phyloP scores from a whole-genome alignment of 2,797 vertebrate species.

The Dryobates pubescens region DNA sequence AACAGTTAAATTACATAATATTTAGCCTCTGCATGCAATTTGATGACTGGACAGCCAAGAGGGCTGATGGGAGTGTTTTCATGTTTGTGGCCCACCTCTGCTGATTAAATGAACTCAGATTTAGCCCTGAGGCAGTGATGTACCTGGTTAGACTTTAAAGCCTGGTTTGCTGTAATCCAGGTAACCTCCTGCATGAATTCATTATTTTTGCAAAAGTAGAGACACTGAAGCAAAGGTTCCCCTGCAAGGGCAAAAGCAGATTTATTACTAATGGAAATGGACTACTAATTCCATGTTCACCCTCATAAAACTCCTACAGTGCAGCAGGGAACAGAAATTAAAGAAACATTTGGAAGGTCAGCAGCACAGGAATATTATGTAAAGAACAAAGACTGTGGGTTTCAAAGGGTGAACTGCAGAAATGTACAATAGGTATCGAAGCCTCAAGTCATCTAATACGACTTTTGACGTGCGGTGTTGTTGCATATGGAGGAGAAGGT shows the following conservation, averaged over 20 bases:
- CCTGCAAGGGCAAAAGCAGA: constrained; percentile 75
- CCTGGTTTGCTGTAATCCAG: constrained; percentile 5
- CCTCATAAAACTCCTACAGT: constrained; percentile 76
- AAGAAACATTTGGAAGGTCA: constrained; percentile 76
- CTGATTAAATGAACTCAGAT: constrained; percentile 3
- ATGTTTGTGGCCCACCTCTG: constrained; percentile 4
- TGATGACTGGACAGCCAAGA: neutral
- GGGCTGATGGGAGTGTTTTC: neutral
- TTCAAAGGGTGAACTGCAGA: constrained; percentile 37
- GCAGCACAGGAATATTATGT: constrained; percentile 57
- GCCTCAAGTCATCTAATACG: neutral
- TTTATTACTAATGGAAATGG: constrained; percentile 77
- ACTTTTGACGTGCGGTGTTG: neutral
- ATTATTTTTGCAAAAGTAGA: constrained; percentile 72
- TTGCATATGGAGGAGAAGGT: neutral
- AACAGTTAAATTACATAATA: neutral
- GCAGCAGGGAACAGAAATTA: constrained; percentile 71
- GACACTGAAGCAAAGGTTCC: constrained; percentile 68
- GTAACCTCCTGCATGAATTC: constrained; percentile 61
- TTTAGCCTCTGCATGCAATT: neutral
- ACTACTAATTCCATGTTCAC: constrained; percentile 76
- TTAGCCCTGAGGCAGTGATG: constrained; percentile 15
- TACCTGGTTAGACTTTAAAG: constrained; percentile 52
- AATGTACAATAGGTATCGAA: constrained; percentile 16
- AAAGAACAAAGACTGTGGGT: constrained; percentile 63